Conservation (phyloP, 2,888 invertebrate genomes). For the Ctenicera cuprea region DNA sequence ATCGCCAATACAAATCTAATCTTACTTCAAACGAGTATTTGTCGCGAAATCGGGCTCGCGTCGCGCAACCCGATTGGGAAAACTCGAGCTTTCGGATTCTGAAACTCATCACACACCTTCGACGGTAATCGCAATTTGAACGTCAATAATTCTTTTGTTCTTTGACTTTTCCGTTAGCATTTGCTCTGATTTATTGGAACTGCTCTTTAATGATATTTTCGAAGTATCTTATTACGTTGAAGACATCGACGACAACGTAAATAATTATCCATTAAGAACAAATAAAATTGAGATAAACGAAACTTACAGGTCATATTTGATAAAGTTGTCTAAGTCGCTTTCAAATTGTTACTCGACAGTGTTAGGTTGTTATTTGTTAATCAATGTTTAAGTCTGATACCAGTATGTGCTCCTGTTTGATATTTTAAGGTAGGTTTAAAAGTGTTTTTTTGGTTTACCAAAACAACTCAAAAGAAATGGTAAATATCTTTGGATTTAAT, state of each 20-base stretch:
- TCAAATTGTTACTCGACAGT: not conserved
- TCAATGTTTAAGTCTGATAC: not conserved
- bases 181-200: constrained; percentile 60
- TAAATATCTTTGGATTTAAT: no score
- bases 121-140: constrained; percentile 63
- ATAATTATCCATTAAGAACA: constrained; percentile 27
- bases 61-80: constrained; percentile 42
- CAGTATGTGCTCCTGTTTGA: not conserved
- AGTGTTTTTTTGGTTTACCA: not conserved
- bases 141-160: constrained; percentile 62
- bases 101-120: constrained; percentile 49
- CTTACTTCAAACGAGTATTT: constrained; percentile 57
- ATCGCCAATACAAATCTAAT: constrained; percentile 57
- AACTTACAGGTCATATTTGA: not conserved
- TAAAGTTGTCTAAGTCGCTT: constrained; percentile 28
- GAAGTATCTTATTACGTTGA: constrained; percentile 35
- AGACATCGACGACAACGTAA: constrained; percentile 28
- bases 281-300: constrained; percentile 13
- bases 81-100: constrained; percentile 41
- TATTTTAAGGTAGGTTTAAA: no score
- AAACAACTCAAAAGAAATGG: no score
- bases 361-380: not conserved
- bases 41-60: constrained; percentile 49
- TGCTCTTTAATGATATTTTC: constrained; percentile 58
- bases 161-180: constrained; percentile 56